These are phyloP conservation scores for Lasioglossum zephyrum DNA, from an alignment of 2,888 invertebrate species.

Conservation along the genomic window DNA sequence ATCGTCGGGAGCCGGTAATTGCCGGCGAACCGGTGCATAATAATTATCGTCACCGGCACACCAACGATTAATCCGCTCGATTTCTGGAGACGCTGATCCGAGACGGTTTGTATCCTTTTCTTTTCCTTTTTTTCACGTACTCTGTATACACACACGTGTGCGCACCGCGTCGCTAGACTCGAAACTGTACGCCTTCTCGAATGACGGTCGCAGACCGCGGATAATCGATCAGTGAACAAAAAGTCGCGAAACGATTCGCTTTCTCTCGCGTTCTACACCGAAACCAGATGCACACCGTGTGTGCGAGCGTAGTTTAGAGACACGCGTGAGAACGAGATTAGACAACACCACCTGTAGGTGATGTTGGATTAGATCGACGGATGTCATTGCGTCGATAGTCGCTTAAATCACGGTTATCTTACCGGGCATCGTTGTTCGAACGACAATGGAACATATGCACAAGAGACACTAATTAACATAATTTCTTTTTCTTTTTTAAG, in stretches of 20 bases:
- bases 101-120: constrained; percentile 10
- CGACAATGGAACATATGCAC: no score
- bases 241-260: constrained; percentile 10
- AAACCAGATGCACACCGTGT: neutral
- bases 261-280: constrained; percentile 9
- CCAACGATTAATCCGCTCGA: constrained; percentile 35
- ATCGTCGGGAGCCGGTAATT: constrained; percentile 49
- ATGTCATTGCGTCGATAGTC: neutral
- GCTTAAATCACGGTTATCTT: no score
- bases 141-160: neutral
- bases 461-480: no score
- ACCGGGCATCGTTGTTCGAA: no score
- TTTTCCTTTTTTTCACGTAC: neutral
- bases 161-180: neutral
- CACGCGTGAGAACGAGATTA: neutral
- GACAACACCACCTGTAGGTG: neutral
- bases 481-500: no score
- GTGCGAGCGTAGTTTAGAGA: neutral
- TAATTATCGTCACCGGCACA: constrained; percentile 47
- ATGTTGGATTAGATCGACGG: neutral
- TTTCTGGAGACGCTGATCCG: constrained; percentile 25
- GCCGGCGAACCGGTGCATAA: constrained; percentile 33
- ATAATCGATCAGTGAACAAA: constrained; percentile 22
- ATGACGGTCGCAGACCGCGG: constrained; percentile 16
- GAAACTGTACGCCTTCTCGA: constrained; percentile 10